These are phyloP conservation scores for Galaxea fascicularis DNA, from an alignment of 92 coral and sea anemone species.

Conservation along the genomic window DNA sequence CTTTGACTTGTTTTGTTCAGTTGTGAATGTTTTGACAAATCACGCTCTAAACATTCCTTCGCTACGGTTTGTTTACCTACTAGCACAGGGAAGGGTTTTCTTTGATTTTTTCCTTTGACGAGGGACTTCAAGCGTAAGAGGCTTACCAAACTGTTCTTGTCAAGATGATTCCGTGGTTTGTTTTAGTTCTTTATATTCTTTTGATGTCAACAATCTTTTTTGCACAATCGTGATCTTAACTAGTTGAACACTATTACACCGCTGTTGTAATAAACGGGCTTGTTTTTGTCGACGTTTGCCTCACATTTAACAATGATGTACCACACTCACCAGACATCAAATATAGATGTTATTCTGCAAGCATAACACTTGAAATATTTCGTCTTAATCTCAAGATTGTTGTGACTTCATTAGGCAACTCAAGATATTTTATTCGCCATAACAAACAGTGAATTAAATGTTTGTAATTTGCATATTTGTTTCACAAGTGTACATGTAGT, in stretches of 20 bases:
- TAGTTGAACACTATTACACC: neutral
- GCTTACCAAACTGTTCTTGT: neutral
- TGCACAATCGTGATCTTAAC: neutral
- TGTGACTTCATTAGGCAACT: neutral
- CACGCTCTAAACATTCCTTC: constrained; percentile 36
- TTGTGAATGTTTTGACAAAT: constrained; percentile 24
- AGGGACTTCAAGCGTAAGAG: neutral
- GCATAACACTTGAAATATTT: neutral
- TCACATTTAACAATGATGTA: neutral
- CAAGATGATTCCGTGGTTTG: neutral
- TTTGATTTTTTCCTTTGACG: neutral
- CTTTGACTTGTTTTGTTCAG: constrained; percentile 12
- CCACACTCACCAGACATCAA: neutral
- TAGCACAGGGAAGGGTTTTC: neutral
- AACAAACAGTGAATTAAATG: neutral
- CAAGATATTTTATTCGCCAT: neutral
- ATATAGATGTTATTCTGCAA: neutral
- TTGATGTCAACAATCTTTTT: neutral
- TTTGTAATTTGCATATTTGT: neutral
- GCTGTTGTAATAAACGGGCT: neutral
- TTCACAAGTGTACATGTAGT: neutral
- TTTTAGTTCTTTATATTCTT: neutral
- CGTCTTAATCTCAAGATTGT: neutral
- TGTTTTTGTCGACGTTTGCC: neutral
- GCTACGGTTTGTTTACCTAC: constrained; percentile 18